phyloP scores from a whole-genome alignment of 2,888 invertebrate species.

The Drosophila crucigera region DNA sequence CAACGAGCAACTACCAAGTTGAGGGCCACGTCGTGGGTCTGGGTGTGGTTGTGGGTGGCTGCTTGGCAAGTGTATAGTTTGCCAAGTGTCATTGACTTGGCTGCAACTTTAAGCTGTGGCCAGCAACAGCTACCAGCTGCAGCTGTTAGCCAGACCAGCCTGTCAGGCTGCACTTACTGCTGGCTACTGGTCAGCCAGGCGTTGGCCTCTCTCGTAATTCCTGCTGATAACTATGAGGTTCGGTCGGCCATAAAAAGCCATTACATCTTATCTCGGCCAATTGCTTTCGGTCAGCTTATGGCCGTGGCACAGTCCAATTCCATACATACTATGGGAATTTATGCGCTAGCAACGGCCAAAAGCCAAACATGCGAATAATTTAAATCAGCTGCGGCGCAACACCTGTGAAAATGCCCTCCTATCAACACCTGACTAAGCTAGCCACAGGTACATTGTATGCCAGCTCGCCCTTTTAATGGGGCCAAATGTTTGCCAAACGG shows the following conservation, averaged over 20 bases:
- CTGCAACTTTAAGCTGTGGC: slow-evolving; percentile 44
- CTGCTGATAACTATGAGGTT: slow-evolving; percentile 64
- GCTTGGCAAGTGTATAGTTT: slow-evolving; percentile 32
- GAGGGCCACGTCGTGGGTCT: slow-evolving; percentile 13
- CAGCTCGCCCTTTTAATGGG: slow-evolving; percentile 8
- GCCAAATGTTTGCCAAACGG: slow-evolving; percentile 50
- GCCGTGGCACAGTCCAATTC: slow-evolving; percentile 12
- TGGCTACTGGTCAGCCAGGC: slow-evolving; percentile 18
- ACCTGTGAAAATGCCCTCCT: slow-evolving; percentile 68
- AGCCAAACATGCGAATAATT: slow-evolving; percentile 74
- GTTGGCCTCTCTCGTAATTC: slow-evolving; percentile 54
- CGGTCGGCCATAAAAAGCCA: slow-evolving; percentile 62
- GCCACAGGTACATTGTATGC: not conserved
- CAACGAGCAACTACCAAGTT: slow-evolving; percentile 30
- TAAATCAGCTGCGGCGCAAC: slow-evolving; percentile 69
- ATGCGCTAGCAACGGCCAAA: slow-evolving; percentile 54
- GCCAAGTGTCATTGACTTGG: slow-evolving; percentile 72
- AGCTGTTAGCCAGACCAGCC: not conserved
- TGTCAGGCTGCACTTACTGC: not conserved
- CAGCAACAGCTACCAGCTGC: slow-evolving; percentile 20
- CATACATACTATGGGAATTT: slow-evolving; percentile 49
- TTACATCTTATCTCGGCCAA: slow-evolving; percentile 77
- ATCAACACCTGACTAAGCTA: slow-evolving; percentile 34
- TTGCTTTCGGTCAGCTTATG: slow-evolving; percentile 65
- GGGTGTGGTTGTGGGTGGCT: slow-evolving; percentile 30